Evolutionary conservation across 2,888 invertebrate genomes (phyloP), one percentile per base, ranked within the genome.

Genomic region (Chironomus riparius): DNA sequence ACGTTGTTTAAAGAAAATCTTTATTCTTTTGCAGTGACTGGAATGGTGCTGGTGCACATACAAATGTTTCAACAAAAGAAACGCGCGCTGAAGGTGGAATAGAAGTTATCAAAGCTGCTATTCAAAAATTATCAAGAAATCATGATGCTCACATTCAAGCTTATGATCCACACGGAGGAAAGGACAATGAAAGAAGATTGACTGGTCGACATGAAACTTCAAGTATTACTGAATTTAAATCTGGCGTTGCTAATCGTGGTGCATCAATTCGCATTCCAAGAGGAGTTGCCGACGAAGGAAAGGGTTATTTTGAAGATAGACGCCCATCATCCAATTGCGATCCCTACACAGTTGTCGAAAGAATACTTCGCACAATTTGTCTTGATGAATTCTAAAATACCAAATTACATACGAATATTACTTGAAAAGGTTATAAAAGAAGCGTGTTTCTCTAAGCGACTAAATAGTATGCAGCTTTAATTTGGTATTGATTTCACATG

Each of bases 1-100:
- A n/a, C n/a, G n/a, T n/a, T n/a, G n/a, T n/a, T n/a, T n/a, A n/a
- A n/a, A n/a, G n/a, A n/a, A n/a, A n/a, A n/a, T n/a, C n/a, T n/a
- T n/a, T n/a, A n/a, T 50, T 4, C 13, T 56, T 3, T 4, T 56
- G n/a, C 3, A 65, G 93, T 38, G 92, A 94, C 83, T 97, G 97
- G 97, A 97, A 97, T 83, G 97, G 97, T 4, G 95, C 98, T 69
- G 98, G 98, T 0, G 97, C 96, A 0, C 98, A 98, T 82, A 94
- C 94, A 77, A 98, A 98, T 85, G 97, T 96, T 86, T 97, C 97
- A 10, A 98, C 98, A 0, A 90, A 92, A 82, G 87, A 87, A 62
- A 98, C 98, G 98, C 87, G 98, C 74, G 90, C 92, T 68, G 91
- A 93, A 3, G 93, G 92, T 79, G 95, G 96, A 78, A 94, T 96